Conservation (phyloP, 2,113 vertebrate genomes). For the Phylloscopus trochiloides region DNA sequence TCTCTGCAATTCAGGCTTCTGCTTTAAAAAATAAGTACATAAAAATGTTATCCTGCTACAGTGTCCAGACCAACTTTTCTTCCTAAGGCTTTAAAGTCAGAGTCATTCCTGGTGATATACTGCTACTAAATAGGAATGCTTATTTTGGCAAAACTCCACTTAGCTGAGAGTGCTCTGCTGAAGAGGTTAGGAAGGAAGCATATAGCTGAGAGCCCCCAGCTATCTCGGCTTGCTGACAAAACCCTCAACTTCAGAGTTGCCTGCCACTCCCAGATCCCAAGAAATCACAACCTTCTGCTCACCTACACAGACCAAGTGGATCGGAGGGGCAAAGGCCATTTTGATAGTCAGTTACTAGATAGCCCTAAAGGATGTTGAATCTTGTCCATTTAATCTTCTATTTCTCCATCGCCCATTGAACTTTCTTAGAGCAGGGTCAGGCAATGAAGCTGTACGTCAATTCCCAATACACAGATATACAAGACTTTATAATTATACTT, state of each 20-base stretch:
- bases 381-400: neutral
- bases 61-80: neutral
- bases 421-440: neutral
- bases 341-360: neutral
- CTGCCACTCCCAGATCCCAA: neutral
- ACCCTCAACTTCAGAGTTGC: neutral
- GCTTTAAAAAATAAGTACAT: neutral
- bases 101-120: neutral
- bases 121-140: neutral
- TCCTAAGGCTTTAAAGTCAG: neutral
- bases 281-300: neutral
- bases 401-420: accelerated
- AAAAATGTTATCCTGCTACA: neutral
- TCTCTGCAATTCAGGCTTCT: neutral
- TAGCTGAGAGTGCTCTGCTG: neutral
- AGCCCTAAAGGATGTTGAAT: neutral
- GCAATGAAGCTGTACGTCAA: neutral
- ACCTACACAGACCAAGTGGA: accelerated
- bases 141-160: neutral
- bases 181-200: slow-evolving; percentile 14
- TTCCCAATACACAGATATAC: neutral
- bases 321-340: neutral
- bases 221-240: neutral
- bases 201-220: neutral
- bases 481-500: neutral